Evolutionary conservation across 2,888 invertebrate genomes (phyloP), one percentile per base, ranked within the genome.

Genomic region (Drosophila birchii): DNA sequence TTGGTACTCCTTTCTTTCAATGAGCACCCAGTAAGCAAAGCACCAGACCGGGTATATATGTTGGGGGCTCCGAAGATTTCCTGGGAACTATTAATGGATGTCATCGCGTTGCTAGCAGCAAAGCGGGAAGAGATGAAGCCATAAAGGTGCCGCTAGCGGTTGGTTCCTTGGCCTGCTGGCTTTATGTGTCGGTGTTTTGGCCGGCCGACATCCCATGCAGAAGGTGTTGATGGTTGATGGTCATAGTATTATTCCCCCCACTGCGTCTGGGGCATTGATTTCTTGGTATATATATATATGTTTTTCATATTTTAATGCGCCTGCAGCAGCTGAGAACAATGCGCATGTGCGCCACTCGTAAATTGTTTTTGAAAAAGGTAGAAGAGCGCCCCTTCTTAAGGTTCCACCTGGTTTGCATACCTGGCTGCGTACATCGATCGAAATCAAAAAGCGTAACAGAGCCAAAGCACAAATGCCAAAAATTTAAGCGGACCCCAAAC

Each of bases 361-460:
- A 89, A 87, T 80, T 81, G 75, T 80, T 59, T 79, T 57, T 16
- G 49, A 44, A 64, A 64, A 23, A 32, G 47, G 12, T 12, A 45
- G 45, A 45, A 29, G 47, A 12, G 44, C 54, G 23, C 45, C 34
- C 29, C 56, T 70, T 64, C 38, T 63, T 68, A 75, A 69, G 80
- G 72, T 70, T 66, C 71, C 29, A 29, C 63, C 74, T 78, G 38
- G 56, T 56, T 61, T 71, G 62, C 59, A 51, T 72, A 72, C 49
- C 51, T 66, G 23, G 49, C 43, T 55, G 56, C 63, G 56, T 70
- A 80, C 82, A 86, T 86, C 85, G 85, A 86, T 86, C 79, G 89
- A 73, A 90, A 90, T 90, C 89, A 89, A 90, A 90, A 89, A 90
- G 89, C 89, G 89, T 89, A 90, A 87, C 89, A 80, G 79, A 70